Evolutionary conservation across 2,113 vertebrate species (phyloP).

Genomic region (Acanthochromis polyacanthus): DNA sequence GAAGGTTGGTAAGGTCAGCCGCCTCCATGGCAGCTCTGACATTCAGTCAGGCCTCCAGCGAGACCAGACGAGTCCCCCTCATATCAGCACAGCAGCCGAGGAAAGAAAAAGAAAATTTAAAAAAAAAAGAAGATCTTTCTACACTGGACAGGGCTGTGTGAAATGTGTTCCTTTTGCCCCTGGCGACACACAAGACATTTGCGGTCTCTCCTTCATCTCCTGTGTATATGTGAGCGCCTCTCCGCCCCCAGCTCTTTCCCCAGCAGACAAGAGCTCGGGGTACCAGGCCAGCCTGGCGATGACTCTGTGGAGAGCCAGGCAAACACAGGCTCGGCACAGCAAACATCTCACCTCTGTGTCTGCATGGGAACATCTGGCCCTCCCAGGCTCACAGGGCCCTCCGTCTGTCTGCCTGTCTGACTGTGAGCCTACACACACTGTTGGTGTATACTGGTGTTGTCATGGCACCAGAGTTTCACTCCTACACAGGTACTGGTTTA

Average conservation of each 20-base stretch:
- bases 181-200: constrained; percentile 63
- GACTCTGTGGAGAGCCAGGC: constrained; percentile 63
- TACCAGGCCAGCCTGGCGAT: constrained; percentile 55
- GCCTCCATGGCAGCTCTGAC: constrained; percentile 71
- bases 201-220: constrained; percentile 56
- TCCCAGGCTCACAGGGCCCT: constrained; percentile 53
- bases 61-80: constrained; percentile 53
- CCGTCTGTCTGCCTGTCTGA: constrained; percentile 57
- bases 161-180: constrained; percentile 52
- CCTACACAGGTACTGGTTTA: constrained; percentile 48
- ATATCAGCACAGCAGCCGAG: constrained; percentile 48
- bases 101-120: not conserved
- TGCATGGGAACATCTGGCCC: constrained; percentile 81
- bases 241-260: constrained; percentile 47
- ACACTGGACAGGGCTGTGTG: constrained; percentile 32
- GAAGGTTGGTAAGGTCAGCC: constrained; percentile 69
- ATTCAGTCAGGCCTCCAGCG: constrained; percentile 68
- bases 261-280: constrained; percentile 46
- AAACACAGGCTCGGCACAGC: constrained; percentile 75
- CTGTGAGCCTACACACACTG: constrained; percentile 52
- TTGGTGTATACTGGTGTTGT: constrained; percentile 57
- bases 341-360: constrained; percentile 82
- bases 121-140: constrained; percentile 59
- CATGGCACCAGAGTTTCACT: constrained; percentile 56
- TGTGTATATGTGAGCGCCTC: constrained; percentile 46